Evolutionary conservation across 2,797 vertebrate genomes (phyloP).

Genomic region (Hyperoplus immaculatus): DNA sequence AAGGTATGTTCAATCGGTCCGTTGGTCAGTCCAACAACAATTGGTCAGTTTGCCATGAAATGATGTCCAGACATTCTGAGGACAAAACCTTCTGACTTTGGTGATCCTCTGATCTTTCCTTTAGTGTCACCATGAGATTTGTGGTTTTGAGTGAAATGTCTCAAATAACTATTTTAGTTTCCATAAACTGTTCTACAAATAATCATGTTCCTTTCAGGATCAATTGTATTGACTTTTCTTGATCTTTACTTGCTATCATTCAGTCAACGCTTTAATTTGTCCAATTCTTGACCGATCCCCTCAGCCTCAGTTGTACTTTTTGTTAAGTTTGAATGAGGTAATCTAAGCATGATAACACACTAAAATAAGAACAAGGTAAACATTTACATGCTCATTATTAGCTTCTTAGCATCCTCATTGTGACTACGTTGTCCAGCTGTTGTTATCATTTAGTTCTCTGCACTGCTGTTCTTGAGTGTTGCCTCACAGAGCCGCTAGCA

Average conservation of each 20-base stretch:
- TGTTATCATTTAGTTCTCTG: background rate
- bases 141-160: background rate
- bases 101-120: background rate
- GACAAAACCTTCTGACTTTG: background rate
- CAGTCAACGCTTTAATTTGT: background rate
- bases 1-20: background rate
- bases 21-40: background rate
- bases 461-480: background rate
- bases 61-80: background rate
- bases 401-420: background rate
- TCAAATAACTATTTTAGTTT: background rate
- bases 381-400: background rate
- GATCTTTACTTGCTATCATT: background rate
- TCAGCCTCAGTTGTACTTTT: background rate
- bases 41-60: background rate
- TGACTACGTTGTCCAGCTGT: background rate
- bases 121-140: background rate
- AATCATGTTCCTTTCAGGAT: no score
- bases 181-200: background rate
- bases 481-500: background rate
- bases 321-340: background rate
- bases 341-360: background rate
- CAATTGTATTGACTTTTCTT: background rate
- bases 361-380: background rate
- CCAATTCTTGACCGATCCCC: background rate